phyloP scores from a whole-genome alignment of 2,113 vertebrate genomes.

The Cochlearius cochlearius region DNA sequence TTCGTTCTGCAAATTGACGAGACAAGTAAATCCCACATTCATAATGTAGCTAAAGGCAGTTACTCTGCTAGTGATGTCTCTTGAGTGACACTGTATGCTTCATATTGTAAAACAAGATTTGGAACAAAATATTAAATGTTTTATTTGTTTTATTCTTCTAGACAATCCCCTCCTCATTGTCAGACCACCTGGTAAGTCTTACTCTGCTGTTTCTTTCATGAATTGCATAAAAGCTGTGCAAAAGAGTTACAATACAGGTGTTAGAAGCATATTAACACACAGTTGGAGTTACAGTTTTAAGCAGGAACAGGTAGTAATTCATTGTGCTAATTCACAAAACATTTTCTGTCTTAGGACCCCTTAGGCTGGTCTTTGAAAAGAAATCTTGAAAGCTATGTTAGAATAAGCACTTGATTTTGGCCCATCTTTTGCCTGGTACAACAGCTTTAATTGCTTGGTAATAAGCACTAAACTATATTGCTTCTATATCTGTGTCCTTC shows the following conservation, averaged over 20 bases:
- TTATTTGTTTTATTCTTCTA: conserved; percentile 45
- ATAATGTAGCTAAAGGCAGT: neutral
- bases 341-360: neutral
- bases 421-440: neutral
- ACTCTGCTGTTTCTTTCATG: neutral
- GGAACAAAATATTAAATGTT: neutral
- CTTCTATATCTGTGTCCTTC: neutral
- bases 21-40: neutral
- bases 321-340: neutral
- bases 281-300: neutral
- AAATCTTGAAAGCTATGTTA: neutral
- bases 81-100: neutral
- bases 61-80: neutral
- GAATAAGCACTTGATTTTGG: neutral
- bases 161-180: conserved; percentile 85
- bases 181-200: conserved; percentile 90
- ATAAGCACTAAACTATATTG: neutral
- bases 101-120: neutral
- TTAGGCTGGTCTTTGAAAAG: neutral
- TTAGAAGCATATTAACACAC: neutral
- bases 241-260: neutral
- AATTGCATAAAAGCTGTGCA: neutral
- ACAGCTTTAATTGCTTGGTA: neutral
- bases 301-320: neutral
- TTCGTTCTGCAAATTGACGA: neutral